A percentile compares a stretch with the other conserved stretches of the same genome.
Conservation (phyloP, 2,797 vertebrate genomes). For the Astyanax mexicanus region DNA sequence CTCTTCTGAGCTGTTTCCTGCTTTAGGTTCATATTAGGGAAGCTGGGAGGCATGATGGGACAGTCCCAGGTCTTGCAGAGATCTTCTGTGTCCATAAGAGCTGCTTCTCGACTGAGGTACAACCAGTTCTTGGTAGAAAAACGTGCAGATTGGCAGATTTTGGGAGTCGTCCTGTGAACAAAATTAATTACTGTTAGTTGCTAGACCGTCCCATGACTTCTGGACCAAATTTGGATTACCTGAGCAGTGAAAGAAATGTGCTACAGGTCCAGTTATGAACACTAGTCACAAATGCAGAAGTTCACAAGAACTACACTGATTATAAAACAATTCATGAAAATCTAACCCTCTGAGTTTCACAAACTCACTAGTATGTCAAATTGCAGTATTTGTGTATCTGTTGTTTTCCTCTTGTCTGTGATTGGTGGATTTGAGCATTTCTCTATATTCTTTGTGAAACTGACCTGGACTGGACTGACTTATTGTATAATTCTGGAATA, state of each 20-base stretch:
- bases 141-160: conserved; percentile 51
- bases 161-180: conserved; percentile 44
- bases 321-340: too few relatives aligned
- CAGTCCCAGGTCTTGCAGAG: conserved; percentile 86
- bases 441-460: too few relatives aligned
- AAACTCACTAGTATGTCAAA: too few relatives aligned
- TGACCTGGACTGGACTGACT: too few relatives aligned
- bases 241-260: conserved; percentile 83
- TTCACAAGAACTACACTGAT: too few relatives aligned
- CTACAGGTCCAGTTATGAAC: conserved; percentile 86
- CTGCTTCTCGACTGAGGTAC: conserved; percentile 82
- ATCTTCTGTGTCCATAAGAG: conserved; percentile 74
- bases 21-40: conserved; percentile 78
- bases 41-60: conserved; percentile 75
- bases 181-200: conserved; percentile 50
- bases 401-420: too few relatives aligned
- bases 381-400: too few relatives aligned
- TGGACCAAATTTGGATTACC: conserved; percentile 78
- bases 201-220: conserved; percentile 61
- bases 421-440: too few relatives aligned
- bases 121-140: conserved; percentile 80
- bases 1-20: conserved; percentile 85
- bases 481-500: too few relatives aligned
- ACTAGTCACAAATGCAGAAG: conserved; percentile 83
- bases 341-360: too few relatives aligned